Conservation (phyloP, 2,113 vertebrate species). For the Equus przewalskii region DNA sequence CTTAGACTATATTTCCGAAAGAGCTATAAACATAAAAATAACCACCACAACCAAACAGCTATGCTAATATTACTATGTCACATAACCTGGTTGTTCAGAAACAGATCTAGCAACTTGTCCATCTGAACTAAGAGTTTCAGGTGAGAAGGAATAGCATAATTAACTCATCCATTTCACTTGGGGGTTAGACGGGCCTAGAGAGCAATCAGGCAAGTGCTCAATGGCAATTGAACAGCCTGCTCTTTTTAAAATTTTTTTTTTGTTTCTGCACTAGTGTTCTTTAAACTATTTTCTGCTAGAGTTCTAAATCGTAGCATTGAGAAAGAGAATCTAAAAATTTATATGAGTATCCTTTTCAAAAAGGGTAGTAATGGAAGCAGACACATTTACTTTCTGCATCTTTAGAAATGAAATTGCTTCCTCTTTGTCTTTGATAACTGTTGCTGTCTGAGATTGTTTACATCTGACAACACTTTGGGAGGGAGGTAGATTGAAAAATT, state of each 20-base stretch:
- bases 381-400: background rate
- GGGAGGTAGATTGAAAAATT: background rate
- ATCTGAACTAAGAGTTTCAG: background rate
- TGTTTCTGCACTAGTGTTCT: background rate
- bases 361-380: background rate
- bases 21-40: background rate
- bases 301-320: background rate
- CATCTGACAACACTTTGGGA: background rate
- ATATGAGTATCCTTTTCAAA: background rate
- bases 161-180: background rate
- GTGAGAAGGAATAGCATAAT: background rate
- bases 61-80: background rate
- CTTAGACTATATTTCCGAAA: background rate
- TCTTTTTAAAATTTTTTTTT: background rate
- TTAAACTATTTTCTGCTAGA: background rate
- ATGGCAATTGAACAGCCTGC: background rate
- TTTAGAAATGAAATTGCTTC: conserved; percentile 23
- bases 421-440: background rate
- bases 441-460: background rate
- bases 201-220: background rate
- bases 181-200: no score
- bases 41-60: background rate
- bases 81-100: background rate
- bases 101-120: background rate
- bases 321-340: background rate